Evolutionary conservation across 2,888 invertebrate genomes (phyloP).

Genomic region (Icerya purchasi): DNA sequence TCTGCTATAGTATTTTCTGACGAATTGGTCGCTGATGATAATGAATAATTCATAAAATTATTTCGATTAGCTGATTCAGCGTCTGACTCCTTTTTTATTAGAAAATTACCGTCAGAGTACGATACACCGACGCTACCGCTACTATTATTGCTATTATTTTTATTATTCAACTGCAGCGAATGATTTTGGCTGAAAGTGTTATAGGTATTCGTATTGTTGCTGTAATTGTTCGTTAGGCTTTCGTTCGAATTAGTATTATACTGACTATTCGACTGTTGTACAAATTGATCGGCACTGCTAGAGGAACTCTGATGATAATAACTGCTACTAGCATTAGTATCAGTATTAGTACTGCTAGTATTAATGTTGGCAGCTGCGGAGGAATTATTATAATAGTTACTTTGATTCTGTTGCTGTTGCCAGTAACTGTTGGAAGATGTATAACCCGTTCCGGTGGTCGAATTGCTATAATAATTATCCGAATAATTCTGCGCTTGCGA

Average conservation of each 20-base stretch:
- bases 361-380: neutral
- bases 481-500: too few species aligned
- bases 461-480: too few species aligned
- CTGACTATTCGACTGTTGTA: neutral
- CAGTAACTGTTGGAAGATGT: too few species aligned
- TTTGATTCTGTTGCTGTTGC: conserved; percentile 2
- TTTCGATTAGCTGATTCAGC: too few species aligned
- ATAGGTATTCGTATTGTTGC: too few species aligned
- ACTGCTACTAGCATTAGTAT: neutral
- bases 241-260: neutral
- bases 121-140: neutral
- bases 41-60: too few species aligned
- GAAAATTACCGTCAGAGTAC: neutral
- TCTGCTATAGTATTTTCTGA: too few species aligned
- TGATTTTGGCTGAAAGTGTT: too few species aligned
- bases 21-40: too few species aligned
- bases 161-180: neutral
- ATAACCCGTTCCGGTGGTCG: too few species aligned
- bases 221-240: neutral
- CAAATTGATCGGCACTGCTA: neutral
- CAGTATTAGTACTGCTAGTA: too few species aligned
- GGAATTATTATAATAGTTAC: conserved; percentile 1
- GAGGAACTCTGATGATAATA: conserved; percentile 1
- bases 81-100: neutral
- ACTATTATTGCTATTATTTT: neutral